phyloP scores from a whole-genome alignment of 2,888 invertebrate species.

The Ophion ventricosus region DNA sequence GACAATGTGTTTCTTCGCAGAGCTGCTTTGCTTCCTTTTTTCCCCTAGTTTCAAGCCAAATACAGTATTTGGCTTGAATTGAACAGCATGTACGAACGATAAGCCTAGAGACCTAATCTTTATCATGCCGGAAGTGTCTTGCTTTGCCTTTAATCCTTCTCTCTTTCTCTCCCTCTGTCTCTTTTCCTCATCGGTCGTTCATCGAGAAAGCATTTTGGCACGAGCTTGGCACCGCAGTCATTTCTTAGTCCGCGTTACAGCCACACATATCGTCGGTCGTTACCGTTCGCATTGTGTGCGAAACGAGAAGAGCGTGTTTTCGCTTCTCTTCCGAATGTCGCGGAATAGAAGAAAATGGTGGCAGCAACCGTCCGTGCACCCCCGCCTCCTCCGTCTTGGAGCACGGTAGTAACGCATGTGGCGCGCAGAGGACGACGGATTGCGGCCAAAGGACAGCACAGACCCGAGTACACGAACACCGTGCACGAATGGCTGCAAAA shows the following conservation, averaged over 20 bases:
- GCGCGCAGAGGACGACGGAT: conserved; percentile 37
- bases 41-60: conserved; percentile 66
- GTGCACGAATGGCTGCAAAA: conserved; percentile 33
- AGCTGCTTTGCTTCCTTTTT: background rate
- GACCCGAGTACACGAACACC: background rate
- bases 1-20: too few relatives aligned
- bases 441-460: conserved; percentile 27
- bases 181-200: conserved; percentile 47
- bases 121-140: conserved; percentile 29
- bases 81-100: conserved; percentile 77
- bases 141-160: conserved; percentile 59
- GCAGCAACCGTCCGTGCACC: background rate
- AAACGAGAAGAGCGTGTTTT: conserved; percentile 24
- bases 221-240: conserved; percentile 25
- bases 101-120: conserved; percentile 70
- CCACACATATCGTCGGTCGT: conserved; percentile 43
- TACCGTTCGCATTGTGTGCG: conserved; percentile 52
- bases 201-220: conserved; percentile 39
- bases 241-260: conserved; percentile 42
- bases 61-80: conserved; percentile 77
- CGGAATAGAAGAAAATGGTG: conserved; percentile 50
- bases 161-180: conserved; percentile 56
- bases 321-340: conserved; percentile 52
- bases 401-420: conserved; percentile 46
- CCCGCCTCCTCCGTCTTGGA: conserved; percentile 14